These are phyloP conservation scores for Spinus pinus DNA, from an alignment of 2,797 vertebrate species.

Conservation along the genomic window DNA sequence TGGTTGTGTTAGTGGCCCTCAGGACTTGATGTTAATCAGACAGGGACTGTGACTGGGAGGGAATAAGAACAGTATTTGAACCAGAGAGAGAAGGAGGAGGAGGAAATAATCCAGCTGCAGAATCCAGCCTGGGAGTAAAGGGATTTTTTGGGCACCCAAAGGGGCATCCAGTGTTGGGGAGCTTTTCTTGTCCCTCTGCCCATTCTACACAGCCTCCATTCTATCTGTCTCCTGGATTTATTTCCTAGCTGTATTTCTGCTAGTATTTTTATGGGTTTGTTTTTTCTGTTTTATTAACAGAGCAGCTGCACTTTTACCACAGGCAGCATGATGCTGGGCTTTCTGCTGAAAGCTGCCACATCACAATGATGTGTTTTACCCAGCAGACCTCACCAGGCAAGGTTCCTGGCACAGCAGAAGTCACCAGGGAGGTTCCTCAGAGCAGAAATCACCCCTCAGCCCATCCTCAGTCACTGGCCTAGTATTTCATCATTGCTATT, in stretches of 20 bases:
- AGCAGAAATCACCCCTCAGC: neutral
- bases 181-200: neutral
- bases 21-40: neutral
- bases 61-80: neutral
- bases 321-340: neutral
- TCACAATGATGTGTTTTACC: neutral
- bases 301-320: neutral
- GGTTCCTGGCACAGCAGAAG: neutral
- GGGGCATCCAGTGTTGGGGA: neutral
- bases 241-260: slow-evolving; percentile 1
- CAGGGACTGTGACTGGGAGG: neutral
- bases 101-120: neutral
- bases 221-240: neutral
- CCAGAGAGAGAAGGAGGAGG: neutral
- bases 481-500: neutral
- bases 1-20: neutral
- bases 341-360: slow-evolving; percentile 29
- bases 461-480: neutral
- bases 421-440: neutral
- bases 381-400: neutral
- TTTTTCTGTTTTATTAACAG: slow-evolving; percentile 20
- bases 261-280: neutral
- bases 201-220: neutral
- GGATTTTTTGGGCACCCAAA: neutral
- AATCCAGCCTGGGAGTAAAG: neutral